Conservation (phyloP, 2,113 vertebrate species). For the Pardalotus punctatus region DNA sequence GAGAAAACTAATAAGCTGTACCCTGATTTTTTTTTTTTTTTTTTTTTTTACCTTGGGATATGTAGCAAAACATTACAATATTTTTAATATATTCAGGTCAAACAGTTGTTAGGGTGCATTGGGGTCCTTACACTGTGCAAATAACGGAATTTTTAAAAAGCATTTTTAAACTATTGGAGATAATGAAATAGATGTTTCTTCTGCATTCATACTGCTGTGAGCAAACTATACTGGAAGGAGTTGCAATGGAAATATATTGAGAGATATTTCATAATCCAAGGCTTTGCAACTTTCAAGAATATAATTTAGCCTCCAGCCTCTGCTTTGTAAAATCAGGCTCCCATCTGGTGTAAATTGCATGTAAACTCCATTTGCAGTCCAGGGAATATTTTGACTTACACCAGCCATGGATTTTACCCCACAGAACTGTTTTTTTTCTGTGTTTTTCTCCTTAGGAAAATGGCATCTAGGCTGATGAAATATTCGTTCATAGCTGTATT, state of each 20-base stretch:
- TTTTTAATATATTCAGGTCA: conserved; percentile 79
- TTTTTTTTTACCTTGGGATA: conserved; percentile 71
- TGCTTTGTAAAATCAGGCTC: conserved; percentile 18
- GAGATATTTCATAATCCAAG: conserved; percentile 62
- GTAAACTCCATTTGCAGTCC: neutral
- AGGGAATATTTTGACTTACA: neutral
- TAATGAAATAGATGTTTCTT: conserved; percentile 75
- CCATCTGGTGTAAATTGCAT: conserved; percentile 15
- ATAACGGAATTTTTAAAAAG: conserved; percentile 63
- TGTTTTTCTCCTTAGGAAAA: neutral
- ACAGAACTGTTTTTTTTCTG: neutral
- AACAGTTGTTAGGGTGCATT: conserved; percentile 57
- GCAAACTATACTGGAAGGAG: conserved; percentile 54
- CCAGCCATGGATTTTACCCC: neutral
- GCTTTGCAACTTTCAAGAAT: conserved; percentile 54
- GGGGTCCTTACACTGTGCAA: conserved; percentile 55
- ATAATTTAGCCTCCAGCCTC: conserved; percentile 24
- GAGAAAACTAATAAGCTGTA: conserved; percentile 80
- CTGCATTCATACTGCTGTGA: conserved; percentile 17
- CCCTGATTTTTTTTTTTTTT: conserved; percentile 53
- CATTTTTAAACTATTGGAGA: conserved; percentile 62
- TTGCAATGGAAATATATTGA: conserved; percentile 60
- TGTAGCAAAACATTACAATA: conserved; percentile 80
- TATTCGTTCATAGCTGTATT: neutral
- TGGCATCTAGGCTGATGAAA: neutral